Percentiles rank a stretch among this genome's conserved stretches.
phyloP scores from a whole-genome alignment of 2,113 vertebrate genomes.

The Cranoglanis bouderius region DNA sequence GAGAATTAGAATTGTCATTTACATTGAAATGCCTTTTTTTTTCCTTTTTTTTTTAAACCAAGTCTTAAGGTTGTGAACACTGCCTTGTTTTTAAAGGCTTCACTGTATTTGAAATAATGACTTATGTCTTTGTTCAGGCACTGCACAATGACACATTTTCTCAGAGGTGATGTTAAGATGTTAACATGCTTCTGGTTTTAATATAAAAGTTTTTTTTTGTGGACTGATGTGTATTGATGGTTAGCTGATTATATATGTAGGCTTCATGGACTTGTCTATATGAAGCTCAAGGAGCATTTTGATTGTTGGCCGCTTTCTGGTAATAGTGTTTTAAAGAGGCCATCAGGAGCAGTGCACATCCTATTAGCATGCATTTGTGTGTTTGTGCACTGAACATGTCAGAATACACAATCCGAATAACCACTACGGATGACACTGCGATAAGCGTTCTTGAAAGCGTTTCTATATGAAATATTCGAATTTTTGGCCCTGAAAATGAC shows the following conservation, averaged over 20 bases:
- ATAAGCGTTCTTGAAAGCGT: background rate
- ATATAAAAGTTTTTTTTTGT: conserved; percentile 13
- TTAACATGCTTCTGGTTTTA: conserved; percentile 29
- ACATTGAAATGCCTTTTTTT: conserved; percentile 50
- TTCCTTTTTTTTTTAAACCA: conserved; percentile 24
- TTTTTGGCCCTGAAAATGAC: conserved; percentile 38
- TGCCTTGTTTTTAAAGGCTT: conserved; percentile 57
- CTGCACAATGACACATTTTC: conserved; percentile 44
- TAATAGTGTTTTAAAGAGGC: conserved; percentile 28
- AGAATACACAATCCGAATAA: conserved; percentile 35
- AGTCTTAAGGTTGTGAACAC: conserved; percentile 53
- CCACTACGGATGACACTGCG: background rate
- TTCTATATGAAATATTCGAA: conserved; percentile 2
- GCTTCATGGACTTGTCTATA: conserved; percentile 8
- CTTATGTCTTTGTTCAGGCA: conserved; percentile 35
- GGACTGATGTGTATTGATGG: conserved; percentile 17
- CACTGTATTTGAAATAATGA: conserved; percentile 48
- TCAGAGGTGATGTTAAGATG: conserved; percentile 30
- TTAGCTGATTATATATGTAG: conserved; percentile 24
- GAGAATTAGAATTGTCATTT: conserved; percentile 54
- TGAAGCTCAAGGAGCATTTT: conserved; percentile 1
- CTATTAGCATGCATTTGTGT: conserved; percentile 45
- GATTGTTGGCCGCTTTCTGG: conserved; percentile 13
- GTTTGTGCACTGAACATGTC: conserved; percentile 41
- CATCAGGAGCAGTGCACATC: conserved; percentile 23